Percentiles rank a stretch among this genome's conserved stretches.
phyloP scores from a whole-genome alignment of 1,140 invertebrate genomes.

The Drosophila kikkawai region DNA sequence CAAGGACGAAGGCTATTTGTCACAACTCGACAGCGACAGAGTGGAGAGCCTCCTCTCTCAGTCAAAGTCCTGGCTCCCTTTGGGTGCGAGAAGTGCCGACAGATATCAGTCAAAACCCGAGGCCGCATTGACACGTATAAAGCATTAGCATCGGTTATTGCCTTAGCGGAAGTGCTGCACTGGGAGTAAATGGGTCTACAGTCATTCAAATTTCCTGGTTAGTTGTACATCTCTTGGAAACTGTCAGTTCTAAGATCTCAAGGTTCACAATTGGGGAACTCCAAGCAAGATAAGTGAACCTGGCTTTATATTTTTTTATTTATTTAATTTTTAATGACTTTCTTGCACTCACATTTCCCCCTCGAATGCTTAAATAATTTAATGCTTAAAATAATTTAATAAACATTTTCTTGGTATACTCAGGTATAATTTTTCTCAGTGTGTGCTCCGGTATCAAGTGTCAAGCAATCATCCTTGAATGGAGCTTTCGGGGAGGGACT shows the following conservation, averaged over 20 bases:
- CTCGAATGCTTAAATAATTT: too few species aligned
- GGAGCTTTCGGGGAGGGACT: not conserved
- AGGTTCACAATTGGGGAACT: too few species aligned
- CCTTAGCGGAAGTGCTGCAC: conserved; percentile 47
- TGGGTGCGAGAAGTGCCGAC: conserved; percentile 9
- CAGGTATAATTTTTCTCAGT: not conserved
- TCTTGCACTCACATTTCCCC: too few species aligned
- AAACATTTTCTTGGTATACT: too few species aligned
- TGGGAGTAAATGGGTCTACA: not conserved
- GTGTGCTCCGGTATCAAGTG: conserved; percentile 13
- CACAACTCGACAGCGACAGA: conserved; percentile 53
- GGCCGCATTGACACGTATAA: conserved; percentile 76
- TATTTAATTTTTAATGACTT: too few species aligned
- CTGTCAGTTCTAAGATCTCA: too few species aligned
- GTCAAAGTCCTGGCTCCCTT: not conserved
- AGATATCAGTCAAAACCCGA: conserved; percentile 68
- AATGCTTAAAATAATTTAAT: too few species aligned
- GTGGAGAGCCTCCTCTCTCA: not conserved
- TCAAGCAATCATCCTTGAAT: conserved; percentile 22
- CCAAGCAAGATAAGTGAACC: too few species aligned
- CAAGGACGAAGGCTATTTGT: conserved; percentile 57
- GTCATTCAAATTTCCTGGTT: too few species aligned
- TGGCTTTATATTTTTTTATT: too few species aligned
- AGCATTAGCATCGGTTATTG: conserved; percentile 77
- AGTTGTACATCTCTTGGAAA: too few species aligned